Base-by-base conservation (phyloP, 2,888 invertebrate genomes). In the Campoletis raptor region DNA sequence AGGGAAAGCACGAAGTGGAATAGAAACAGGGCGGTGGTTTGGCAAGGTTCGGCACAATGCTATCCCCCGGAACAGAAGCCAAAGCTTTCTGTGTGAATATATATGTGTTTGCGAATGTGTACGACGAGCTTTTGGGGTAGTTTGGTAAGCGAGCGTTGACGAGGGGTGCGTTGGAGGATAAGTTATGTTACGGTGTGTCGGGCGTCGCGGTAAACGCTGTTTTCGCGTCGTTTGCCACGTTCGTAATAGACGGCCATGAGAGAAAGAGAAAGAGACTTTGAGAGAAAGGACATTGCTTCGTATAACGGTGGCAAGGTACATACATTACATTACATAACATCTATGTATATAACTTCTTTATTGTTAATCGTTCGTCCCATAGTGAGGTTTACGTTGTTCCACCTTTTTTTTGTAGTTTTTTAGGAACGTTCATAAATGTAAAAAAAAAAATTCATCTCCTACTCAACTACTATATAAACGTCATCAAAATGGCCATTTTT, bases 121-220 rank as follows among this genome's bases (percentile, higher is more conserved):
- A 18, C 45, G 24, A 64, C 77, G 52, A 52, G 84, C 84, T 84
- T 84, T 84, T 54, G 54, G 84, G 81, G 83, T 73, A 78, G 84
- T 85, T 84, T 36, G 73, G 45, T 70, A 45, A 73, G 54, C 61
- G 82, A 79, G 69, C 79, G 69, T 76, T 70, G 82, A 76, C 69
- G 73, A 85, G 66, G 76, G 64, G 74, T 81, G 78, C 70, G 77
- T 64, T 86, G 82, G 85, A 85, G 87, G 89, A 67, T 90, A 91
- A 90, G 90, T 91, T 90, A 90, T 90, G 89, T 88, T 87, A 88
- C 87, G 80, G 83, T 89, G 90, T 87, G 89, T 87, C 88, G 77
- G 84, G 76, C 83, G 81, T 76, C 85, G 85, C 74, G 87, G 89
- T 89, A 90, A 91, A 90, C 85, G 84, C 83, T 85, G 88, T 87